Conservation (phyloP, 2,888 invertebrate species). For the Penaeus monodon region DNA sequence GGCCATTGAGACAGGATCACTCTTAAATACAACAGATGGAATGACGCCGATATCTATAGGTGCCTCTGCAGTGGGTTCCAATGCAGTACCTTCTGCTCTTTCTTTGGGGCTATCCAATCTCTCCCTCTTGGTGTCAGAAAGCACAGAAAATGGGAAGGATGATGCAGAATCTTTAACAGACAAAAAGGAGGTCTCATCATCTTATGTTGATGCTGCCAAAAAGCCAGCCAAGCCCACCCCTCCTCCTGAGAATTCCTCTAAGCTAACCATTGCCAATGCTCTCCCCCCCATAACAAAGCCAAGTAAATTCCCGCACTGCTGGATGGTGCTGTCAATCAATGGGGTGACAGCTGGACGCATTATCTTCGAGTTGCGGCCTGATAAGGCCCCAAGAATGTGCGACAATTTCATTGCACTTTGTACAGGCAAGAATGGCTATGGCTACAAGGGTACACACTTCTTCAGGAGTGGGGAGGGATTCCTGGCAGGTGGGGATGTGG, state of each 20-base stretch:
- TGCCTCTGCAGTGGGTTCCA: slow-evolving; percentile 30
- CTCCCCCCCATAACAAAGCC: slow-evolving; percentile 41
- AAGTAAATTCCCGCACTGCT: slow-evolving; percentile 64
- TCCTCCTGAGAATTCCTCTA: slow-evolving; percentile 42
- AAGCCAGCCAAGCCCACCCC: slow-evolving; percentile 62
- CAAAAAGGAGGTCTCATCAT: slow-evolving; percentile 56
- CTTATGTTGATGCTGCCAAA: slow-evolving; percentile 64
- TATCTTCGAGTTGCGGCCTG: slow-evolving; percentile 63
- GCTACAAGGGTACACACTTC: slow-evolving; percentile 65
- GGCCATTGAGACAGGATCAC: slow-evolving; percentile 49
- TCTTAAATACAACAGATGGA: slow-evolving; percentile 31
- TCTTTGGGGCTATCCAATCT: slow-evolving; percentile 59
- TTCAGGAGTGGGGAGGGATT: slow-evolving; percentile 64
- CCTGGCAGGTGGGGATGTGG: slow-evolving; percentile 65
- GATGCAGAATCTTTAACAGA: slow-evolving; percentile 23
- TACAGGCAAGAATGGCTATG: slow-evolving; percentile 63
- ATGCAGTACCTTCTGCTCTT: slow-evolving; percentile 45
- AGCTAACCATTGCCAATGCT: slow-evolving; percentile 34
- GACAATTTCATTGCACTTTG: slow-evolving; percentile 65
- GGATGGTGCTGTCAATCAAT: slow-evolving; percentile 62
- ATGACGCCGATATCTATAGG: slow-evolving; percentile 36
- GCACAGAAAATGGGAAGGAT: slow-evolving; percentile 44
- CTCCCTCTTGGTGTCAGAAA: slow-evolving; percentile 46
- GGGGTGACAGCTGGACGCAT: slow-evolving; percentile 60
- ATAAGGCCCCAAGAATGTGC: slow-evolving; percentile 65